Base-by-base conservation (phyloP, 2,888 invertebrate genomes). In the Hypena proboscidalis region DNA sequence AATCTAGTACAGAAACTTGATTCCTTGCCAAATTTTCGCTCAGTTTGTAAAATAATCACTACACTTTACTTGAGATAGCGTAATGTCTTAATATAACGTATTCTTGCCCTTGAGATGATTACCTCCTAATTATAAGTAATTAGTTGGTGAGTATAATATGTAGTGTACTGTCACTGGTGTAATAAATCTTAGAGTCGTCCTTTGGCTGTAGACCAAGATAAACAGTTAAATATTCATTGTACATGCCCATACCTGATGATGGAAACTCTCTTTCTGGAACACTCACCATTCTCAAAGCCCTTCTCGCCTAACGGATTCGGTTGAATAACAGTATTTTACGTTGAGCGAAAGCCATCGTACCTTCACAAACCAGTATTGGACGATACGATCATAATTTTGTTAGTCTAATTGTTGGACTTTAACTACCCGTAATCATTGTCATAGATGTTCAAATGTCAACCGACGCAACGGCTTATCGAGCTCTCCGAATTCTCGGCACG, bases 151-250 rank as follows among this genome's bases (percentile, higher is more conserved):
- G 66, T 70, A 67, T 65, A 70, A 50, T 51, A 44, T 23, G 61
- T 70, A 66, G 62, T 71, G 61, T 70, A 66, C 61, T 71, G 75
- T 75, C 80, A 80, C 41, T 53, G 52, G 64, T 56, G 56, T 62
- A 62, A 73, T 73, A 61, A 70, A 70, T 74, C 67, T 53, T 58
- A 66, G 64, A 50, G 51, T 42, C 56, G 50, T 34, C 42, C 54
- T 40, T 85, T 85, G 85, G 86, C 86, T 49, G 31, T 30, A 40
- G 58, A 58, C 82, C 85, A 85, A 85, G 67, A 78, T 74, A 82
- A 83, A 84, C 77, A 80, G n/a, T n/a, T n/a, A n/a, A n/a, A 39
- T 62, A 41, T 62, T 69, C 69, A 61, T 60, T 58, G 55, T 67
- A 70, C 58, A 39, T 42, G 33, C 70, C 72, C 68, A 70, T 73